phyloP scores from a whole-genome alignment of 2,797 vertebrate species.

The Arrhamphus sclerolepis region DNA sequence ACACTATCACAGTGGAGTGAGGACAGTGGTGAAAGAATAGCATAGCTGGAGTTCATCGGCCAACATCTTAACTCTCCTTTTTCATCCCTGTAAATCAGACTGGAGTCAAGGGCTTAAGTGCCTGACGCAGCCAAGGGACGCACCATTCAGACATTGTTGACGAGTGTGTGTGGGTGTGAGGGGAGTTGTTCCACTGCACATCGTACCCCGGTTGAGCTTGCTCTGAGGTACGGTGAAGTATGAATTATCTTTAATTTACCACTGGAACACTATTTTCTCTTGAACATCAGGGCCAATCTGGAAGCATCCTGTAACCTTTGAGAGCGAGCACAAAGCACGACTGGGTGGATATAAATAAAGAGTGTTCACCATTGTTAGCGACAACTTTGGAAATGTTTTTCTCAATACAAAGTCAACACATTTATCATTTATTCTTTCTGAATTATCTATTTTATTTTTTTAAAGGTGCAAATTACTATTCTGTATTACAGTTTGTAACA shows the following conservation, averaged over 20 bases:
- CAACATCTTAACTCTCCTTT: constrained; percentile 65
- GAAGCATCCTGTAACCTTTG: constrained; percentile 3
- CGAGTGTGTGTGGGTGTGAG: constrained; percentile 6
- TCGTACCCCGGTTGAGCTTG: constrained; percentile 31
- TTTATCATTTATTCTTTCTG: too few species aligned
- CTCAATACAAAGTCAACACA: constrained; percentile 10
- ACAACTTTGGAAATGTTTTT: constrained; percentile 2
- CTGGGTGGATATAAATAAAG: constrained; percentile 9
- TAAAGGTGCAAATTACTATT: too few species aligned
- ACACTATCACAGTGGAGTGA: constrained; percentile 51
- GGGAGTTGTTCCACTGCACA: constrained; percentile 52
- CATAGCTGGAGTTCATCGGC: constrained; percentile 67
- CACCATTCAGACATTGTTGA: constrained; percentile 53
- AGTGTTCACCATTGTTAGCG: neutral
- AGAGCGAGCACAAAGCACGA: neutral
- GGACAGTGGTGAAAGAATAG: constrained; percentile 64
- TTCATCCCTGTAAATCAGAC: constrained; percentile 72
- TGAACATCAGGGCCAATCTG: constrained; percentile 24
- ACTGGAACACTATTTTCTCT: constrained; percentile 16
- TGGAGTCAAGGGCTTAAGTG: constrained; percentile 66
- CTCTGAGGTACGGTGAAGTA: constrained; percentile 13
- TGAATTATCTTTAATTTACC: constrained; percentile 34
- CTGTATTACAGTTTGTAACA: too few species aligned
- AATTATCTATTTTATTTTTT: too few species aligned
- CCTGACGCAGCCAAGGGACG: constrained; percentile 58